A percentile compares a stretch with the other conserved stretches of the same genome.
Conservation (phyloP, 2,888 invertebrate species). For the Leptogaster cylindrica region DNA sequence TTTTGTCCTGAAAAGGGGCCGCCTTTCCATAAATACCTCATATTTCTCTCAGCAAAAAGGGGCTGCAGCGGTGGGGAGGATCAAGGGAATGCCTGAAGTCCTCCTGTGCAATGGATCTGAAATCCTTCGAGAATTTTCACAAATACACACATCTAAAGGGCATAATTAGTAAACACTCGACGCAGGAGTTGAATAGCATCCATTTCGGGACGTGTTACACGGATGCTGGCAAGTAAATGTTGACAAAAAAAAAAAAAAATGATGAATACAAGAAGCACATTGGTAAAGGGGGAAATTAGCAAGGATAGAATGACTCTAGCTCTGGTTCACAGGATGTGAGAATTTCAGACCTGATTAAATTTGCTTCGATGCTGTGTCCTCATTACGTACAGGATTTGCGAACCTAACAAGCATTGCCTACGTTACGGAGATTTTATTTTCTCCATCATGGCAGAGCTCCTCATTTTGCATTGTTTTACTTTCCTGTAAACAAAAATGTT, state of each 20-base stretch:
- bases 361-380: not conserved
- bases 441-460: too few species aligned
- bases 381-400: too few species aligned
- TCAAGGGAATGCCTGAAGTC: too few species aligned
- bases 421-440: too few species aligned
- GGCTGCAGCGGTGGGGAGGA: too few species aligned
- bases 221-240: not conserved
- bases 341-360: not conserved
- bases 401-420: too few species aligned
- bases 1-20: constrained; percentile 10
- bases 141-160: constrained; percentile 22
- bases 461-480: too few species aligned
- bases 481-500: too few species aligned
- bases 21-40: constrained; percentile 14
- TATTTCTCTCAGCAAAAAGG: not conserved
- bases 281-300: constrained; percentile 19
- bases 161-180: constrained; percentile 21
- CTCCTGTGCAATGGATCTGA: too few species aligned
- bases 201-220: not conserved
- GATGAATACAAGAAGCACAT: not conserved
- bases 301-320: constrained; percentile 22
- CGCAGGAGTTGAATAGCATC: constrained; percentile 16
- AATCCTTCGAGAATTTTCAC: not conserved
- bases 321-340: constrained; percentile 17
- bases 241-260: not conserved